Percentiles rank a stretch among this genome's conserved stretches.
Conservation (phyloP, 1,140 invertebrate genomes). For the Harpegnathos saltator region DNA sequence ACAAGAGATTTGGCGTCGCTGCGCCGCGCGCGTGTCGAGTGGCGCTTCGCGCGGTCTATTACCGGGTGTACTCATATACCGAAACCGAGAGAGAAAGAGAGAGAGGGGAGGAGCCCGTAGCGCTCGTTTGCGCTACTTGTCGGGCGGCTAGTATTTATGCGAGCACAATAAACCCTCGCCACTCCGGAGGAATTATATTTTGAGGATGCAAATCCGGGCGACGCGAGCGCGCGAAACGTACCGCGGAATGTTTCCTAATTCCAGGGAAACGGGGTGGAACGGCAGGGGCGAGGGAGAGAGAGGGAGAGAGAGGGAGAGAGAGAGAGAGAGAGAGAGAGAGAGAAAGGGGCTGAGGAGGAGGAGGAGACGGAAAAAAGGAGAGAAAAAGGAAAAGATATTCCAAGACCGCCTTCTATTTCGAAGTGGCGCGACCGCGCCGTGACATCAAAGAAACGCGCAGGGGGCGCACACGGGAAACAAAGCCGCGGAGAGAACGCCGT, state of each 20-base stretch:
- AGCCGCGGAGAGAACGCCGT: constrained; percentile 34
- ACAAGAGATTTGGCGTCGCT: constrained; percentile 44
- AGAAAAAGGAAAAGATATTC: constrained; percentile 49
- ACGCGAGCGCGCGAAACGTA: constrained; percentile 11
- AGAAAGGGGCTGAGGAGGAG: too few relatives aligned
- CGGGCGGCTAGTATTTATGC: constrained; percentile 56
- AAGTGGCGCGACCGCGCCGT: constrained; percentile 9
- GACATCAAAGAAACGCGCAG: constrained; percentile 50
- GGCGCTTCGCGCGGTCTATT: constrained; percentile 35
- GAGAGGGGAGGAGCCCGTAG: background rate
- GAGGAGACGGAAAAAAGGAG: constrained; percentile 44
- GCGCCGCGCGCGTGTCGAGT: constrained; percentile 6
- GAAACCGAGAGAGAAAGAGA: background rate
- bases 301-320: background rate
- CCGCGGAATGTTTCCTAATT: constrained; percentile 51
- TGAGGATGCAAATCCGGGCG: constrained; percentile 39
- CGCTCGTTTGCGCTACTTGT: constrained; percentile 51
- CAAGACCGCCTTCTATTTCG: constrained; percentile 54
- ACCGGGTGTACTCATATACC: background rate
- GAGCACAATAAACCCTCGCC: constrained; percentile 55
- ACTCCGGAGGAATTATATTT: constrained; percentile 51
- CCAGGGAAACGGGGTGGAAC: background rate
- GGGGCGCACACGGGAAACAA: constrained; percentile 39
- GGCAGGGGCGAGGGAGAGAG: background rate
- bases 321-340: background rate